These are phyloP conservation scores for Leptosomus discolor DNA, from an alignment of 2,113 vertebrate genomes.

Conservation along the genomic window DNA sequence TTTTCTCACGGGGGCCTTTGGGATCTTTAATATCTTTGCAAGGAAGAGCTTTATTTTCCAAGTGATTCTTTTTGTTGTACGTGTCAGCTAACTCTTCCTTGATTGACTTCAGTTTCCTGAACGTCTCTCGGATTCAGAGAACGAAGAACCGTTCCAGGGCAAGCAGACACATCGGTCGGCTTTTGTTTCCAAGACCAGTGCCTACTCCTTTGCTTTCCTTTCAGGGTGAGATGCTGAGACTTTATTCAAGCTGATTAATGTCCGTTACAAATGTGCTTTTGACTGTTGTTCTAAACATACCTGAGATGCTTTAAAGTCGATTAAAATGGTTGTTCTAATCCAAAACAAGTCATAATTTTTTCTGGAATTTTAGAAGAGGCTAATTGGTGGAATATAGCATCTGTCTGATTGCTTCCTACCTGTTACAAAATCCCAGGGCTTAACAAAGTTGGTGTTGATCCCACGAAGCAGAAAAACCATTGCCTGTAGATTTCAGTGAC, in stretches of 20 bases:
- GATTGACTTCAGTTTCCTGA: constrained; percentile 71
- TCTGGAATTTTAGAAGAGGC: background rate
- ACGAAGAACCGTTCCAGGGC: constrained; percentile 87
- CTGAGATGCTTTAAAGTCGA: background rate
- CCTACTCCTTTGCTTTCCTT: constrained; percentile 72
- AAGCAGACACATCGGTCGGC: constrained; percentile 85
- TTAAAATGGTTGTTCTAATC: background rate
- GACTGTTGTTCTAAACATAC: background rate
- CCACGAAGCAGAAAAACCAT: background rate
- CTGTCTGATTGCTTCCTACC: background rate
- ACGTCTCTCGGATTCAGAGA: constrained; percentile 90
- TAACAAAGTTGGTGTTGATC: background rate
- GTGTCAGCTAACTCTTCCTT: constrained; percentile 27
- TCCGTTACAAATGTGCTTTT: background rate
- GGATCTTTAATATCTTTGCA: background rate
- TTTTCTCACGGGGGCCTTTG: background rate
- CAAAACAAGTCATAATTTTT: background rate
- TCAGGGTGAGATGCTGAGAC: constrained; percentile 70
- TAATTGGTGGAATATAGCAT: fast-evolving
- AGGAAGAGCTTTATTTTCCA: background rate
- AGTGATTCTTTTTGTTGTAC: background rate
- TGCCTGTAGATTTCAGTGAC: background rate
- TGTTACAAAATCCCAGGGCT: background rate
- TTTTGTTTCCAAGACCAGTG: constrained; percentile 85
- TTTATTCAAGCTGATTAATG: background rate